A percentile compares a stretch with the other conserved stretches of the same genome.
Conservation (phyloP, 2,797 vertebrate species). For the Anguilla pacifica region DNA sequence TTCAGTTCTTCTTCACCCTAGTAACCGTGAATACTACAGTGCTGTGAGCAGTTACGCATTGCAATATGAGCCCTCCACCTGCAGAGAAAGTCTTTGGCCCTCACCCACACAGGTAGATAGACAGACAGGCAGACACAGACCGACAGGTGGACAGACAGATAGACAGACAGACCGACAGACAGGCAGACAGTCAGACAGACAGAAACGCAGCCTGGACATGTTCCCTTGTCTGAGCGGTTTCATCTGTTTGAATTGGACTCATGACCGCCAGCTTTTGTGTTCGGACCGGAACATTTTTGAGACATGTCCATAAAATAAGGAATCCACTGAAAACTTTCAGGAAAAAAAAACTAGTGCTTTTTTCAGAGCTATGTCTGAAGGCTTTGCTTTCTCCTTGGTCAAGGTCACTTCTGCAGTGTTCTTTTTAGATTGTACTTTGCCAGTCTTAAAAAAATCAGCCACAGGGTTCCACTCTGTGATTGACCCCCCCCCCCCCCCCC, state of each 20-base stretch:
- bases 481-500: too few relatives aligned
- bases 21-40: background rate
- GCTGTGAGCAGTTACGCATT: background rate
- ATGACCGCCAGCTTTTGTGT: background rate
- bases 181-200: background rate
- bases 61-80: background rate
- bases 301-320: background rate
- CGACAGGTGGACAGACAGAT: background rate
- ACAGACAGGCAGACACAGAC: background rate
- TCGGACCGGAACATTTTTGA: background rate
- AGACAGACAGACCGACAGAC: background rate
- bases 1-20: too few relatives aligned
- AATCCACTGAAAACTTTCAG: background rate
- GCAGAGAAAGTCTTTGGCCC: too few relatives aligned
- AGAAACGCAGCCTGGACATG: background rate
- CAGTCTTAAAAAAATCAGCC: too few relatives aligned
- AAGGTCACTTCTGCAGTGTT: too few relatives aligned
- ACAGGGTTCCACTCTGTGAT: too few relatives aligned
- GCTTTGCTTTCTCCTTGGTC: too few relatives aligned
- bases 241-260: background rate
- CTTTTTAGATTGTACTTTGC: too few relatives aligned
- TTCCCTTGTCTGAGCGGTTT: background rate
- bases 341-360: background rate
- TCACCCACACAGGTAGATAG: background rate
- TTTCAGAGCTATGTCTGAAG: background rate